phyloP scores from a whole-genome alignment of 2,888 invertebrate species.

The Leucozona laternaria region DNA sequence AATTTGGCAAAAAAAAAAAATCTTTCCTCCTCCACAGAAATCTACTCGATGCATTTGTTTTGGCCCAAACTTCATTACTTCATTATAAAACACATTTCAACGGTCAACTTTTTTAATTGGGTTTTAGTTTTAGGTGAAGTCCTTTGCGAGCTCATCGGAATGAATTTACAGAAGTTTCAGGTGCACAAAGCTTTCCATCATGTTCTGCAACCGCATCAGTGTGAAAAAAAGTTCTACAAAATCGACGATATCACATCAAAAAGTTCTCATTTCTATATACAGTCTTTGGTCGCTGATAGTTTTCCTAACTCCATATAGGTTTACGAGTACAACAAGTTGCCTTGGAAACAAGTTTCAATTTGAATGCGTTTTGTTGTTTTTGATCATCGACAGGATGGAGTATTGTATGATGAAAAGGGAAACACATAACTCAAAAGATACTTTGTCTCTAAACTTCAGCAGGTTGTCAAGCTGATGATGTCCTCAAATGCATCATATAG shows the following conservation, averaged over 20 bases:
- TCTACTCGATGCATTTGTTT: not conserved
- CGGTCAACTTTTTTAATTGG: constrained; percentile 30
- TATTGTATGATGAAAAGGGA: not conserved
- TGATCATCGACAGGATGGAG: not conserved
- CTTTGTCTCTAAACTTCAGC: constrained; percentile 38
- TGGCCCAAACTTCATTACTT: constrained; percentile 7
- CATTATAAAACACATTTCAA: constrained; percentile 13
- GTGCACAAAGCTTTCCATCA: constrained; percentile 7
- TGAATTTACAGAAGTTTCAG: not conserved
- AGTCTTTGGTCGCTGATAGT: not conserved
- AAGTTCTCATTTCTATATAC: not conserved
- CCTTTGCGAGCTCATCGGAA: not conserved
- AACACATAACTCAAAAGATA: constrained; percentile 30
- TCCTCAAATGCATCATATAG: constrained; percentile 45
- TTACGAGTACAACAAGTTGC: not conserved
- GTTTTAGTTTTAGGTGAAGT: constrained; percentile 1
- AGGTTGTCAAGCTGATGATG: constrained; percentile 25
- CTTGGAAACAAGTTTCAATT: constrained; percentile 16
- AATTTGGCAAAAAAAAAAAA: not conserved
- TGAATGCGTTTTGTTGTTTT: not conserved
- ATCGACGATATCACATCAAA: not conserved
- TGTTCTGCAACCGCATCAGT: not conserved
- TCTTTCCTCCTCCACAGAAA: not conserved
- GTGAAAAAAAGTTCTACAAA: constrained; percentile 9
- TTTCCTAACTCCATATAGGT: not conserved